Evolutionary conservation across 2,797 vertebrate species (phyloP).

Genomic region (Iguana delicatissima): DNA sequence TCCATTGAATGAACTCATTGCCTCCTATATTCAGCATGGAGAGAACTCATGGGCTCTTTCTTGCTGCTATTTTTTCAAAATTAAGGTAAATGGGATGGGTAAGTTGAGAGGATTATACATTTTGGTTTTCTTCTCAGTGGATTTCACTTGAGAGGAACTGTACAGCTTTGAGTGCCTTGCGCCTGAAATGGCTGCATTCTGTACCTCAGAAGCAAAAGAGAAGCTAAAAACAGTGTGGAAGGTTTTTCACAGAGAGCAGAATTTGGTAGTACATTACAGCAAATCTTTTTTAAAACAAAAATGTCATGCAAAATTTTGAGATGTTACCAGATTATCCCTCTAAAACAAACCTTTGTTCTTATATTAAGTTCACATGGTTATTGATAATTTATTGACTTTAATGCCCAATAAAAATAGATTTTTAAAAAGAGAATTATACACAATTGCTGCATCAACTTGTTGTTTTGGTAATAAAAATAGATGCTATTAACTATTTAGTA

Average conservation of each 20-base stretch:
- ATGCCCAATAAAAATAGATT: conserved; percentile 83
- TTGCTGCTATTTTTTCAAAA: conserved; percentile 34
- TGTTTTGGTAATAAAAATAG: conserved; percentile 80
- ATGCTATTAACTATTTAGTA: conserved; percentile 58
- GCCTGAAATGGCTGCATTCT: background rate
- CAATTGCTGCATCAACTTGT: conserved; percentile 67
- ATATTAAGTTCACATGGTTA: conserved; percentile 80
- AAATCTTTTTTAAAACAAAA: conserved; percentile 23
- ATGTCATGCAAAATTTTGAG: conserved; percentile 52
- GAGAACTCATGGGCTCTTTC: conserved; percentile 16
- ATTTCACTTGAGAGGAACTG: background rate
- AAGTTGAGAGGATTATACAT: background rate
- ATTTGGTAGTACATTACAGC: conserved; percentile 33
- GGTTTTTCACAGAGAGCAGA: background rate
- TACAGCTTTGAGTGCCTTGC: conserved; percentile 54
- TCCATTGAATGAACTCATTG: conserved; percentile 67
- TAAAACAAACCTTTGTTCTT: conserved; percentile 75
- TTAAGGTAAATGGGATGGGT: conserved; percentile 31
- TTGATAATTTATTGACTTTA: conserved; percentile 92
- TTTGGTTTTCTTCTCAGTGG: background rate
- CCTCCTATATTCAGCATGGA: conserved; percentile 57
- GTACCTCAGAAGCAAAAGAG: conserved; percentile 11
- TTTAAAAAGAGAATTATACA: conserved; percentile 76
- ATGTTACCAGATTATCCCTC: conserved; percentile 79
- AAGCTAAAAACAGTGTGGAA: background rate